Conservation (phyloP, 2,797 vertebrate species). For the Channa striata region DNA sequence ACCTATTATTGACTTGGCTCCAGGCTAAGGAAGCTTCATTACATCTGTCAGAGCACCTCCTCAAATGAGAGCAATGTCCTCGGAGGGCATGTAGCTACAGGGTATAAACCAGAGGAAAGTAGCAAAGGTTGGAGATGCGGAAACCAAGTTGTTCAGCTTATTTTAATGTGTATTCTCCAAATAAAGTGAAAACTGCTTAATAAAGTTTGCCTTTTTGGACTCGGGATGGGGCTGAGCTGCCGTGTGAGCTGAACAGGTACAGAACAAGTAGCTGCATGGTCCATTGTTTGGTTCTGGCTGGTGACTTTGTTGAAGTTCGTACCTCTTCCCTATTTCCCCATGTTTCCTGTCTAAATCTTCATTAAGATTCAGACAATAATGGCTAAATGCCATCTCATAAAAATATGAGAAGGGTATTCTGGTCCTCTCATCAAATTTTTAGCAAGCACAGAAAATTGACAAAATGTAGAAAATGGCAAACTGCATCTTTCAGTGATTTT, state of each 20-base stretch:
- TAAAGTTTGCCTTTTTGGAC: not conserved
- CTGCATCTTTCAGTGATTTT: not conserved
- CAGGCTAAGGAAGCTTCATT: conserved; percentile 40
- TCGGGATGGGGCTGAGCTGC: conserved; percentile 2
- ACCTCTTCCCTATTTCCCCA: too few relatives aligned
- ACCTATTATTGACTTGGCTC: conserved; percentile 55
- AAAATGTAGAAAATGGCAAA: not conserved
- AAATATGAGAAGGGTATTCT: too few relatives aligned
- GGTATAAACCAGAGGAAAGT: conserved; percentile 20
- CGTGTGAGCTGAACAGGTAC: too few relatives aligned
- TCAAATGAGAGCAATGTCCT: conserved; percentile 39
- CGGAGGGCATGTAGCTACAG: conserved; percentile 30
- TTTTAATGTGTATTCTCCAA: too few relatives aligned
- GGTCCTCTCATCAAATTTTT: not conserved
- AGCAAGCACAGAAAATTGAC: not conserved
- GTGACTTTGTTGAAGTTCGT: too few relatives aligned
- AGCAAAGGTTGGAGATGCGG: conserved; percentile 29
- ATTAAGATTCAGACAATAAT: too few relatives aligned
- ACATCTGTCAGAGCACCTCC: conserved; percentile 52
- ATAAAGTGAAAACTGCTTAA: too few relatives aligned
- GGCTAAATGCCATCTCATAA: too few relatives aligned
- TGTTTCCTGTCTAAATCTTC: too few relatives aligned
- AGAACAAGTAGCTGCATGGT: too few relatives aligned
- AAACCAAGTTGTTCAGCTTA: conserved; percentile 29
- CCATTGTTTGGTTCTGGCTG: too few relatives aligned